Evolutionary conservation across 2,888 invertebrate genomes (phyloP).

Genomic region (Macropis europaea): DNA sequence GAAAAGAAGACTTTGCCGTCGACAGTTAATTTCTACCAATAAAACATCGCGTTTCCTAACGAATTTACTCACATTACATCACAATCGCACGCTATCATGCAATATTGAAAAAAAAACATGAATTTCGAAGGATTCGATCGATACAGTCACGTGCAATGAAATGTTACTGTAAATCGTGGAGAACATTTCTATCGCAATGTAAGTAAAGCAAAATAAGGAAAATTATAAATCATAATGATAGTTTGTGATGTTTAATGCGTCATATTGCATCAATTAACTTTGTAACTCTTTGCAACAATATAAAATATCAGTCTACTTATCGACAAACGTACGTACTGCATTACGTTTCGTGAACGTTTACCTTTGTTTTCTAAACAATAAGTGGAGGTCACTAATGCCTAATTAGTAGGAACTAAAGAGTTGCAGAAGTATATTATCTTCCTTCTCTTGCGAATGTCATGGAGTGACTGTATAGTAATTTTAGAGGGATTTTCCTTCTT

Average conservation of each 20-base stretch:
- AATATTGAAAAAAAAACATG: neutral
- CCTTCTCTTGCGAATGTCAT: neutral
- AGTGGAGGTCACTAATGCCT: neutral
- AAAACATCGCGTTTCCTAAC: neutral
- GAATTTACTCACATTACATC: neutral
- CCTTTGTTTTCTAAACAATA: slow-evolving; percentile 31
- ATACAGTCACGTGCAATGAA: neutral
- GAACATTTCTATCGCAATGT: too few species aligned
- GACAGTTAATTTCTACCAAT: neutral
- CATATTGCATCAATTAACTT: neutral
- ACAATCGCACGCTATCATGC: neutral
- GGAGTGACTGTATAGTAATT: slow-evolving; percentile 1
- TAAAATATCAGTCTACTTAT: neutral
- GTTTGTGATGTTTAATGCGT: neutral
- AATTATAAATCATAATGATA: neutral
- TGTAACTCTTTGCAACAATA: neutral
- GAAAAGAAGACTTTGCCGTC: neutral
- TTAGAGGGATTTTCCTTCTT: neutral
- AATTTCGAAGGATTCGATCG: neutral
- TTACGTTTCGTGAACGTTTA: too few species aligned
- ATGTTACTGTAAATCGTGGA: neutral
- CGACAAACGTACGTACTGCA: neutral
- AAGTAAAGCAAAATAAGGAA: too few species aligned
- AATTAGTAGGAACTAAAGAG: neutral
- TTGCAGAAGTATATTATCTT: neutral